Percentiles rank a stretch among this genome's conserved stretches.
Evolutionary conservation across 2,888 invertebrate genomes (phyloP).

Genomic region (Magallana nippona): DNA sequence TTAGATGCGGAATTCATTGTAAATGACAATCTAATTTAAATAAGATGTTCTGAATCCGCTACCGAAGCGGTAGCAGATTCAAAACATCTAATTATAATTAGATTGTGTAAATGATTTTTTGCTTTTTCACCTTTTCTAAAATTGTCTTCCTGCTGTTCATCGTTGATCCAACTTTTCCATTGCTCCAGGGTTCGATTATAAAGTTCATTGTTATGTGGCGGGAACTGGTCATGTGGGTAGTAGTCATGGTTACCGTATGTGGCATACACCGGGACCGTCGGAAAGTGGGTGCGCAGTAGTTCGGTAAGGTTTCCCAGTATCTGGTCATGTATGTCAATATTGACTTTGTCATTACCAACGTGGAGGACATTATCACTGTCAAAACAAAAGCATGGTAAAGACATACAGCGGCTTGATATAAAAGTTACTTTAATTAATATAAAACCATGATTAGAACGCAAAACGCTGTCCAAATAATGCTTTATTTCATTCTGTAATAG

Average conservation of each 20-base stretch:
- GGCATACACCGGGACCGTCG: slow-evolving; percentile 90
- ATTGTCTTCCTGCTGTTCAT: slow-evolving; percentile 88
- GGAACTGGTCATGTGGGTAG: slow-evolving; percentile 82
- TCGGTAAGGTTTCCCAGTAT: slow-evolving; percentile 87
- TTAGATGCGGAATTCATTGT: too few relatives aligned
- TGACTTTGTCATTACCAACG: slow-evolving; percentile 85
- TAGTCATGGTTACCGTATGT: slow-evolving; percentile 93
- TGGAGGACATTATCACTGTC: slow-evolving; percentile 91
- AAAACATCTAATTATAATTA: too few relatives aligned
- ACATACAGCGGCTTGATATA: too few relatives aligned
- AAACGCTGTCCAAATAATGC: too few relatives aligned
- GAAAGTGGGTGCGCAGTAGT: slow-evolving; percentile 82
- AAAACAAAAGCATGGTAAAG: neutral
- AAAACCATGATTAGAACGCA: too few relatives aligned
- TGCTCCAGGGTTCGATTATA: slow-evolving; percentile 85
- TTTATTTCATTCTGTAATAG: too few relatives aligned
- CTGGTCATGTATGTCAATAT: slow-evolving; percentile 86
- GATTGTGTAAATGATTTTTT: neutral
- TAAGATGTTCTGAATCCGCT: too few relatives aligned
- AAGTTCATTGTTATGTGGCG: slow-evolving; percentile 77
- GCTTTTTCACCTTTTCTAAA: slow-evolving; percentile 87
- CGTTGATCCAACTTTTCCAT: slow-evolving; percentile 86
- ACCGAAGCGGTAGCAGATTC: too few relatives aligned
- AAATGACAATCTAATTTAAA: too few relatives aligned
- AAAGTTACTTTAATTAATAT: too few relatives aligned